These are phyloP conservation scores for Portunus trituberculatus DNA, from an alignment of 1,140 invertebrate genomes.

Conservation along the genomic window DNA sequence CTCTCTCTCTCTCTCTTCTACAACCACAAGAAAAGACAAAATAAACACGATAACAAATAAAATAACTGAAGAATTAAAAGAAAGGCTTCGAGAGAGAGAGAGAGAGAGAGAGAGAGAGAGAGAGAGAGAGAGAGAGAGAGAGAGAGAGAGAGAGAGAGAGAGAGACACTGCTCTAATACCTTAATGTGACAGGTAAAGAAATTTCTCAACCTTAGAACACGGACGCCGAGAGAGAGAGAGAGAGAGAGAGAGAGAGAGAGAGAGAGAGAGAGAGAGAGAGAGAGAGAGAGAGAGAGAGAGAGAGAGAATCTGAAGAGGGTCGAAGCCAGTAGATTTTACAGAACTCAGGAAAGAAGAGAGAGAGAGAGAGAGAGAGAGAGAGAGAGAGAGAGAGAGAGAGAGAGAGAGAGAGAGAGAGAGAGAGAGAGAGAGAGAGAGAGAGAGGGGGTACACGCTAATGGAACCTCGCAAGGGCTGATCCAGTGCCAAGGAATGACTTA, in stretches of 20 bases:
- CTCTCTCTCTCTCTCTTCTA: too few species aligned
- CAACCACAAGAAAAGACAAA: too few species aligned
- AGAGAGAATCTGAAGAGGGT: not conserved
- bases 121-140: not conserved
- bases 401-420: not conserved
- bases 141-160: not conserved
- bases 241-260: not conserved
- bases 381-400: not conserved
- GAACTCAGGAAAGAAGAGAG: not conserved
- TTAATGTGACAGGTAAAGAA: not conserved
- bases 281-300: not conserved
- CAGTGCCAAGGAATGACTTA: constrained; percentile 21
- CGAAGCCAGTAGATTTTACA: not conserved
- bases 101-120: too few species aligned
- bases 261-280: constrained; percentile 20
- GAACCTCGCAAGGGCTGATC: constrained; percentile 17
- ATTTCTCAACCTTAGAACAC: not conserved
- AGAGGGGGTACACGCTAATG: not conserved
- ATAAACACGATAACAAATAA: too few species aligned
- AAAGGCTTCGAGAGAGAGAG: too few species aligned
- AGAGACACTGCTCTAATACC: not conserved
- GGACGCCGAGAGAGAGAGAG: not conserved
- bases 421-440: not conserved
- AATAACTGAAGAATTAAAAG: too few species aligned
- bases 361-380: not conserved